Conservation (phyloP, 2,888 invertebrate genomes). For the Melanargia galathea region DNA sequence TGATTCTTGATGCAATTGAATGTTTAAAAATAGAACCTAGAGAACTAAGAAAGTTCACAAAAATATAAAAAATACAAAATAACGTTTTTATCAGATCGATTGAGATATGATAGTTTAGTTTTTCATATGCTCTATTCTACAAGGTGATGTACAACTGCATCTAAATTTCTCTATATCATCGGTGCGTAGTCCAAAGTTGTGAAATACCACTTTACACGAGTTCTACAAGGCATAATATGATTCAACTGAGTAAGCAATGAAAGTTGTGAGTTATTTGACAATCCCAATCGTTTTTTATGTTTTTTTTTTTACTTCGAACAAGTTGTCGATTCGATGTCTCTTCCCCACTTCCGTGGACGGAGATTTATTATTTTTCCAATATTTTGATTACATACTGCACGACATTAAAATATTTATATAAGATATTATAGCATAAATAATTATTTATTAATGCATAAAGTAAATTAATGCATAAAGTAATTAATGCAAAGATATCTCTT, state of each 20-base stretch:
- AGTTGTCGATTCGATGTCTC: conserved; percentile 23
- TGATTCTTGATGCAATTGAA: no score
- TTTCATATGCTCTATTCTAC: no score
- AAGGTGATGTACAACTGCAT: no score
- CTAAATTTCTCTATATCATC: not conserved
- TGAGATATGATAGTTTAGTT: no score
- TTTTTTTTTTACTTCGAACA: conserved; percentile 26
- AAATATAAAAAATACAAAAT: no score
- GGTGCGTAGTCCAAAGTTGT: conserved; percentile 47
- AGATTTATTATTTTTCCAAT: conserved; percentile 21
- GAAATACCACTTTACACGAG: conserved; percentile 52
- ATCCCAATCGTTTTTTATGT: conserved; percentile 8
- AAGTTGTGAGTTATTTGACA: conserved; percentile 48
- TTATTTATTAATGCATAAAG: no score
- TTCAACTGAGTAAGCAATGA: conserved; percentile 68
- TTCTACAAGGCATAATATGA: conserved; percentile 60
- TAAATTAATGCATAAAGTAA: no score
- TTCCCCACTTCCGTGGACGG: conserved; percentile 19
- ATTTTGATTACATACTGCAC: not conserved
- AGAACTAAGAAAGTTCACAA: no score
- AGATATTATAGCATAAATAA: no score
- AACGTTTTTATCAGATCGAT: no score
- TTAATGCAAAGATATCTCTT: no score
- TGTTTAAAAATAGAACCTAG: no score
- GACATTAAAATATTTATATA: not conserved